Evolutionary conservation across 2,113 vertebrate species (phyloP).

Genomic region (Nycticebus coucang): DNA sequence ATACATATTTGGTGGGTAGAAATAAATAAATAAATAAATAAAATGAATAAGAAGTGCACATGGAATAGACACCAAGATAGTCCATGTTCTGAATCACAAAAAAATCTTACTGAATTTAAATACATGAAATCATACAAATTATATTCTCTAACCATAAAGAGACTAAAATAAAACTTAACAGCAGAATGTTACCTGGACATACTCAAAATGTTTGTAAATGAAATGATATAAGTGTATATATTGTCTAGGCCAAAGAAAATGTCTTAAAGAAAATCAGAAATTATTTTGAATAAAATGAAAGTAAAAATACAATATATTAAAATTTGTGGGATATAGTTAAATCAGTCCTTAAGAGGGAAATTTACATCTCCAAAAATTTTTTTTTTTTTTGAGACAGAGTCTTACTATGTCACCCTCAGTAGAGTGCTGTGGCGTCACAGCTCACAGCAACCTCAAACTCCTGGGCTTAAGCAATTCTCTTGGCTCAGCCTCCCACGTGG

Average conservation of each 20-base stretch:
- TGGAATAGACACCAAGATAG: background rate
- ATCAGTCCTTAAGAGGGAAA: background rate
- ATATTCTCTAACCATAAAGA: background rate
- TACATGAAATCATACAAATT: slow-evolving; percentile 1
- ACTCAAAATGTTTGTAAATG: slow-evolving; percentile 8
- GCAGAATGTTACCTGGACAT: background rate
- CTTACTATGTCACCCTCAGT: too few relatives aligned
- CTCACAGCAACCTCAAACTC: too few relatives aligned
- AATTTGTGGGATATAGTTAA: background rate
- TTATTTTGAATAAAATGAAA: slow-evolving; percentile 14
- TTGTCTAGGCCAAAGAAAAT: background rate
- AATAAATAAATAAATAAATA: too few relatives aligned
- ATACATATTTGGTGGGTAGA: too few relatives aligned
- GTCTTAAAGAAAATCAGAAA: background rate
- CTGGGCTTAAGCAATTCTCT: too few relatives aligned
- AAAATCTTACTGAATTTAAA: slow-evolving; percentile 22
- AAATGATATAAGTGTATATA: background rate
- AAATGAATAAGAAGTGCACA: too few relatives aligned
- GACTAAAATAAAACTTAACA: background rate
- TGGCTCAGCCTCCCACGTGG: too few relatives aligned
- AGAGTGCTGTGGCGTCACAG: too few relatives aligned
- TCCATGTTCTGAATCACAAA: background rate
- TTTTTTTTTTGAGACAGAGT: too few relatives aligned
- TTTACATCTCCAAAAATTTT: background rate
- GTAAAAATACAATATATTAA: background rate